phyloP scores from a whole-genome alignment of 2,113 vertebrate species.

The Eublepharis macularius region DNA sequence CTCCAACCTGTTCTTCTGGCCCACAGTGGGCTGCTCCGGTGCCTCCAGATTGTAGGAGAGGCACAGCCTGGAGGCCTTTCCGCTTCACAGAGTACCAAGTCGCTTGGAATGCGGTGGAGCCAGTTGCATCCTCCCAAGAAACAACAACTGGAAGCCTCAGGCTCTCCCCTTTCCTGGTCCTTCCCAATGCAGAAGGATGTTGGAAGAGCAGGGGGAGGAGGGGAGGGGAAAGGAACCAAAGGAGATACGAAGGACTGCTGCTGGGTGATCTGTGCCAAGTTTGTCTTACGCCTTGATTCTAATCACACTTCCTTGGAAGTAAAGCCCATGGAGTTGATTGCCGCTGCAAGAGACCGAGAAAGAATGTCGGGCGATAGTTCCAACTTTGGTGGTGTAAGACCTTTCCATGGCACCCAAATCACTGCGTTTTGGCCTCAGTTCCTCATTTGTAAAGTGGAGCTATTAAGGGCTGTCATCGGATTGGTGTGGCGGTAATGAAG shows the following conservation, averaged over 20 bases:
- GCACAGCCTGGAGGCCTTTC: conserved; percentile 19
- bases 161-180: neutral
- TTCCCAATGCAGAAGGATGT: conserved; percentile 5
- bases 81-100: conserved; percentile 12
- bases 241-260: neutral
- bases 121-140: conserved; percentile 17
- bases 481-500: neutral
- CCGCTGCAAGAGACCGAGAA: neutral
- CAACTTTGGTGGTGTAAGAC: neutral
- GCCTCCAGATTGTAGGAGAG: conserved; percentile 12
- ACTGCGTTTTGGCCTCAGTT: neutral
- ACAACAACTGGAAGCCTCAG: neutral
- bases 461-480: neutral
- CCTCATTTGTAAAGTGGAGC: neutral
- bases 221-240: neutral
- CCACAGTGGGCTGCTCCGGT: neutral
- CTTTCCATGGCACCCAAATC: too few relatives aligned
- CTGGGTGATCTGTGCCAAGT: neutral
- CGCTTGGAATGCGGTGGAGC: conserved; percentile 11
- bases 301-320: neutral
- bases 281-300: neutral
- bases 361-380: neutral
- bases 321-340: neutral
- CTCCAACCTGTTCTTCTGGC: conserved; percentile 30
- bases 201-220: neutral